Percentiles rank a stretch among this genome's conserved stretches.
These are phyloP conservation scores for Thymelicus acteon DNA, from an alignment of 2,888 invertebrate species.

Conservation along the genomic window DNA sequence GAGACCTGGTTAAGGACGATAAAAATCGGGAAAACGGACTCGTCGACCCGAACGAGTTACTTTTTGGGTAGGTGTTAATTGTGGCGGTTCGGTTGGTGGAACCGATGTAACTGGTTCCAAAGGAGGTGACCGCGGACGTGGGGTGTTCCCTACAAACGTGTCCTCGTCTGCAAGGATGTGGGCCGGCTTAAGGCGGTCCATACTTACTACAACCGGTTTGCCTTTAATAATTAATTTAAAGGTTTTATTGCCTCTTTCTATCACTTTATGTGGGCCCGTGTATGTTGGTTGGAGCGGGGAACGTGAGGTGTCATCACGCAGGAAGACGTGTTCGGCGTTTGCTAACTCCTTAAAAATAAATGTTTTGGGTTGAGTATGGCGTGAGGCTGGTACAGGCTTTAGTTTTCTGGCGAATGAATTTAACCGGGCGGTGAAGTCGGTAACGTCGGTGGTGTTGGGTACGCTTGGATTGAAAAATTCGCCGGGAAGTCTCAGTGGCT, in stretches of 20 bases:
- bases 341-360: conserved; percentile 48
- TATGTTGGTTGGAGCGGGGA: conserved; percentile 4
- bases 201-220: background rate
- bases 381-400: conserved; percentile 37
- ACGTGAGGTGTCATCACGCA: conserved; percentile 6
- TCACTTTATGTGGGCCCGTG: conserved; percentile 5
- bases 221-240: background rate
- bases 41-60: background rate
- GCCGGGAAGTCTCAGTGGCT: conserved; percentile 45
- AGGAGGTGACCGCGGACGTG: too few species aligned
- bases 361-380: conserved; percentile 37
- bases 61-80: background rate
- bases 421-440: conserved; percentile 37
- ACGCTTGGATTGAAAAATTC: conserved; percentile 38
- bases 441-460: conserved; percentile 22
- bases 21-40: conserved; percentile 18
- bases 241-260: conserved; percentile 7
- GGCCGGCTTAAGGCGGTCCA: conserved; percentile 6
- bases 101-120: too few species aligned
- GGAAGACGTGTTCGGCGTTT: conserved; percentile 14
- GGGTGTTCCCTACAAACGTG: too few species aligned
- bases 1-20: conserved; percentile 35
- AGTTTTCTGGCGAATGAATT: conserved; percentile 8
- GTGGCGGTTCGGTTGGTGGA: too few species aligned
- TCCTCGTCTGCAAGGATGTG: background rate